Percentiles rank a stretch among this genome's conserved stretches.
phyloP scores from a whole-genome alignment of 2,113 vertebrate species.

The Microtus oregoni region DNA sequence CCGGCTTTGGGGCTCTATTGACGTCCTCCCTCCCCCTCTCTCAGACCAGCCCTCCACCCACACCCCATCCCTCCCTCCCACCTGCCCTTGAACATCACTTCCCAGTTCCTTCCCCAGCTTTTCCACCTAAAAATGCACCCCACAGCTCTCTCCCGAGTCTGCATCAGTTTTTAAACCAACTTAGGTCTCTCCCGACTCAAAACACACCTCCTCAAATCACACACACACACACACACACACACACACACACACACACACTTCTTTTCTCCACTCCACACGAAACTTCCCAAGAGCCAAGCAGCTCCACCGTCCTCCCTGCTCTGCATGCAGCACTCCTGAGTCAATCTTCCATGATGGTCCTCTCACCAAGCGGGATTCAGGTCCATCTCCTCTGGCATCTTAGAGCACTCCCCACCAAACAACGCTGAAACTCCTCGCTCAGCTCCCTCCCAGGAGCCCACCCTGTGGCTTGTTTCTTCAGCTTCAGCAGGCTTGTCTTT shows the following conservation, averaged over 20 bases:
- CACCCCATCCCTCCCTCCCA: not conserved
- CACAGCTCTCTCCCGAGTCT: conserved; percentile 27
- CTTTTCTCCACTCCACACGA: not conserved
- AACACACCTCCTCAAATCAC: not conserved
- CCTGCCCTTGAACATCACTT: not conserved
- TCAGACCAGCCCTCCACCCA: conserved; percentile 64
- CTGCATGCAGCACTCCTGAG: not conserved
- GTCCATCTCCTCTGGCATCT: not conserved
- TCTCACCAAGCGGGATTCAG: not conserved
- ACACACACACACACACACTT: not conserved
- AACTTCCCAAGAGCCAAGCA: not conserved
- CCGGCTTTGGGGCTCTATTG: conserved; percentile 60
- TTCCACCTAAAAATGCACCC: not conserved
- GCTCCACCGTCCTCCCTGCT: not conserved
- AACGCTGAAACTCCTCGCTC: not conserved
- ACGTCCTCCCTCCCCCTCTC: conserved; percentile 61
- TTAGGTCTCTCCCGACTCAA: not conserved
- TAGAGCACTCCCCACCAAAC: too few species aligned
- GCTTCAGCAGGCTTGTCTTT: too few species aligned
- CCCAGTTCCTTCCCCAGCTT: not conserved
- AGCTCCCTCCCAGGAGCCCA: too few species aligned
- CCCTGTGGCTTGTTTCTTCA: too few species aligned
- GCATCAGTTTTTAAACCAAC: conserved; percentile 3
- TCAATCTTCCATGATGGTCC: not conserved
- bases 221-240: not conserved